phyloP scores from a whole-genome alignment of 2,797 vertebrate genomes.

The Cyclopterus lumpus region DNA sequence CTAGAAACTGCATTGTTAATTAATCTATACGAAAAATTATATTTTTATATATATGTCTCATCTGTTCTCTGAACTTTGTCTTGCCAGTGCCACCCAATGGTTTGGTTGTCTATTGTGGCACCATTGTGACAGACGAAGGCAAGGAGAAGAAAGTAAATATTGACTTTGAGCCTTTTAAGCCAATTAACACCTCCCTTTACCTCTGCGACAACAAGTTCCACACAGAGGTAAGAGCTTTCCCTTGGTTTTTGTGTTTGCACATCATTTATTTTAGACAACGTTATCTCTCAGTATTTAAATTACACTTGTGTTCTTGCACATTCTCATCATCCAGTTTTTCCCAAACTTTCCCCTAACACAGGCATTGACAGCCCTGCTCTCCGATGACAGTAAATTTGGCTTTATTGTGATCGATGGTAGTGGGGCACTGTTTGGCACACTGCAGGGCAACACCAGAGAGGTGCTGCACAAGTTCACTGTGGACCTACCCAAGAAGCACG shows the following conservation, averaged over 20 bases:
- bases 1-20: not conserved
- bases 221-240: constrained; percentile 90
- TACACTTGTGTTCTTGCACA: constrained; percentile 14
- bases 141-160: constrained; percentile 99
- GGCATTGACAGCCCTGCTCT: constrained; percentile 97
- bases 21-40: not conserved
- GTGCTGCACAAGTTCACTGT: constrained; percentile 99
- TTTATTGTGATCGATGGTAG: constrained; percentile 99
- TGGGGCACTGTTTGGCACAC: constrained; percentile 96
- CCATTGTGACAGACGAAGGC: constrained; percentile 99
- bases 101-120: constrained; percentile 99
- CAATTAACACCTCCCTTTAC: constrained; percentile 99
- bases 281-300: not conserved
- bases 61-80: constrained; percentile 43
- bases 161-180: constrained; percentile 99
- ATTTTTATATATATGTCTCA: constrained; percentile 27
- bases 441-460: constrained; percentile 98
- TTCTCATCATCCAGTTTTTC: constrained; percentile 16
- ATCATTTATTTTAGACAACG: not conserved
- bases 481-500: constrained; percentile 99
- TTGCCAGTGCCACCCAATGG: constrained; percentile 97
- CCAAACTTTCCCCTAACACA: constrained; percentile 56
- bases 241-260: not conserved
- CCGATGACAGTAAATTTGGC: constrained; percentile 98
- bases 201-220: constrained; percentile 99